Conservation (phyloP, 2,888 invertebrate species). For the Syrphus vitripennis region DNA sequence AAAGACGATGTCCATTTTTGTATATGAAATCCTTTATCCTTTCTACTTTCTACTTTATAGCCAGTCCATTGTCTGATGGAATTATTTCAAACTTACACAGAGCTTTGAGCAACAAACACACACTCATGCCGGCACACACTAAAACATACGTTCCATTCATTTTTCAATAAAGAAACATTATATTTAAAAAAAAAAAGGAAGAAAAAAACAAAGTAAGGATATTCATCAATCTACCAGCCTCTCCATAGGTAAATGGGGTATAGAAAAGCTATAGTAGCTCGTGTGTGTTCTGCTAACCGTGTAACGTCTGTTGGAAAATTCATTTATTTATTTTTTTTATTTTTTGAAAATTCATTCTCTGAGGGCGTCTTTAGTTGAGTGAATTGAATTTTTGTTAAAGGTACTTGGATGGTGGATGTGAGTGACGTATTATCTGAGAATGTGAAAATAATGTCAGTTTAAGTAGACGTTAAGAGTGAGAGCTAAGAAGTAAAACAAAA, state of each 20-base stretch:
- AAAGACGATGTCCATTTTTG: constrained; percentile 46
- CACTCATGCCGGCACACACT: not conserved
- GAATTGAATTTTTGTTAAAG: constrained; percentile 62
- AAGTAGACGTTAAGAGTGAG: constrained; percentile 15
- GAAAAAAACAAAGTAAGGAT: not conserved
- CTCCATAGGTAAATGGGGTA: not conserved
- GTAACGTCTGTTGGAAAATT: constrained; percentile 33
- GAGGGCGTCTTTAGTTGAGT: constrained; percentile 37
- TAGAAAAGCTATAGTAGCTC: not conserved
- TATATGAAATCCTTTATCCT: constrained; percentile 32
- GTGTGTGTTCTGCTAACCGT: not conserved
- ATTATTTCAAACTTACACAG: constrained; percentile 51
- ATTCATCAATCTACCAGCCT: constrained; percentile 39
- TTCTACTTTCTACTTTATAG: no score
- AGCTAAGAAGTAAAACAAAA: not conserved
- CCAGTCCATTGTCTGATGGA: constrained; percentile 43
- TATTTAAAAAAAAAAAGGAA: not conserved
- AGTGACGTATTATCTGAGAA: constrained; percentile 55
- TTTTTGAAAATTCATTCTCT: constrained; percentile 5
- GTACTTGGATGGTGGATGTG: constrained; percentile 18
- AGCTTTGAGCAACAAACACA: not conserved
- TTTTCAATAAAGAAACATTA: constrained; percentile 27
- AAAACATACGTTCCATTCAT: not conserved
- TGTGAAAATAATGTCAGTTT: constrained; percentile 57
- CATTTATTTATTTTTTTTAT: constrained; percentile 13